These are phyloP conservation scores for Noctuana brunneofusca DNA, from an alignment of 2,888 invertebrate genomes.

Conservation along the genomic window DNA sequence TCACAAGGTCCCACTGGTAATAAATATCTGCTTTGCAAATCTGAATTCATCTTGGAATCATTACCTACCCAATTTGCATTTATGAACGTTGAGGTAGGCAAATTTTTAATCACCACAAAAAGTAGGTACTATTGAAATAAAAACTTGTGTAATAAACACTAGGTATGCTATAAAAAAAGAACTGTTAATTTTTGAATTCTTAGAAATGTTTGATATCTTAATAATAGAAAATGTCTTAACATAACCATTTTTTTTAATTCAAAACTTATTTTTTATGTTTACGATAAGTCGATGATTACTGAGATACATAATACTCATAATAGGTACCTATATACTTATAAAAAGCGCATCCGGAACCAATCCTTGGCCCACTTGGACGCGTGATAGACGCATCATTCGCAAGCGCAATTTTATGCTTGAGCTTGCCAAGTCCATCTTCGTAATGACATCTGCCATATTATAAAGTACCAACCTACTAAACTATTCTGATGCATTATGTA, in stretches of 20 bases:
- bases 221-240: too few relatives aligned
- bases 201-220: too few relatives aligned
- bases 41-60: slow-evolving; percentile 47
- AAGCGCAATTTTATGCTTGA: slow-evolving; percentile 21
- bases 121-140: too few relatives aligned
- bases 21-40: slow-evolving; percentile 71
- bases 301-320: too few relatives aligned
- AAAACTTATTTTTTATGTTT: slow-evolving; percentile 34
- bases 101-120: too few relatives aligned
- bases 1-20: slow-evolving; percentile 64
- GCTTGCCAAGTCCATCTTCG: slow-evolving; percentile 19
- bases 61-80: too few relatives aligned
- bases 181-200: too few relatives aligned
- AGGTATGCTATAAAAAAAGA: too few relatives aligned
- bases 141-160: too few relatives aligned
- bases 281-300: slow-evolving; percentile 47
- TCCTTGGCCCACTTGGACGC: slow-evolving; percentile 72
- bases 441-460: slow-evolving; percentile 27
- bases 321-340: too few relatives aligned
- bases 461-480: background rate
- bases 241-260: background rate
- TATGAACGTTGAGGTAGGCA: too few relatives aligned
- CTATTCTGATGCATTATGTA: background rate
- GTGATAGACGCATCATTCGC: slow-evolving; percentile 63
- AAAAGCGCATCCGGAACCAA: slow-evolving; percentile 62